Percentiles rank a stretch among this genome's conserved stretches.
phyloP scores from a whole-genome alignment of 2,888 invertebrate genomes.

The Tipula unca region DNA sequence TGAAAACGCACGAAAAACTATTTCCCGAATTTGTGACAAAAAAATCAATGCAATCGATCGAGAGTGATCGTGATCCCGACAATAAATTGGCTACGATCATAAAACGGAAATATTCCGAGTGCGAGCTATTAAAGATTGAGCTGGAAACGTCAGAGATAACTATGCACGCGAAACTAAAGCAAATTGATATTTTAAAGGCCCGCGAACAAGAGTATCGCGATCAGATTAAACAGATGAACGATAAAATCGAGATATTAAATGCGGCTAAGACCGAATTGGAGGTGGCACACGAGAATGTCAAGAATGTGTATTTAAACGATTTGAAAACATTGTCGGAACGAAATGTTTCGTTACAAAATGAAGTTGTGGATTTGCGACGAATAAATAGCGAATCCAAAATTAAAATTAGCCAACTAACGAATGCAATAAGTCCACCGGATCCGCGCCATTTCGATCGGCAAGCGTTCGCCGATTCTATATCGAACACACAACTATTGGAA shows the following conservation, averaged over 20 bases:
- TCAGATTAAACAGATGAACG: background rate
- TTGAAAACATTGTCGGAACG: background rate
- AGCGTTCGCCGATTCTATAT: background rate
- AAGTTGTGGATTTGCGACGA: background rate
- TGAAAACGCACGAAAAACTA: background rate
- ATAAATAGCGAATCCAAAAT: background rate
- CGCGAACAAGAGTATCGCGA: background rate
- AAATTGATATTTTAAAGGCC: background rate
- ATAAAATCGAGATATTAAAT: background rate
- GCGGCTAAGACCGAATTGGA: background rate
- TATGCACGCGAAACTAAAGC: background rate
- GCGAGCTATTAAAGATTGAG: background rate
- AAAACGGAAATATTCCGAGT: background rate
- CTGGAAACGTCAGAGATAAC: background rate
- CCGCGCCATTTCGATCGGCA: background rate
- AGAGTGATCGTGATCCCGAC: background rate
- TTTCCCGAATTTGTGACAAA: background rate
- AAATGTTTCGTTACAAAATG: background rate
- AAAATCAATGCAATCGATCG: background rate
- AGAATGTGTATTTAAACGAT: background rate
- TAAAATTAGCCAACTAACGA: background rate
- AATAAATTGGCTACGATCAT: constrained; percentile 8
- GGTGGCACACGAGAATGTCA: background rate
- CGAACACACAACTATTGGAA: background rate
- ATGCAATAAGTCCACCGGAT: background rate